Conservation (phyloP, 2,797 vertebrate genomes). For the Megaceryle alcyon region DNA sequence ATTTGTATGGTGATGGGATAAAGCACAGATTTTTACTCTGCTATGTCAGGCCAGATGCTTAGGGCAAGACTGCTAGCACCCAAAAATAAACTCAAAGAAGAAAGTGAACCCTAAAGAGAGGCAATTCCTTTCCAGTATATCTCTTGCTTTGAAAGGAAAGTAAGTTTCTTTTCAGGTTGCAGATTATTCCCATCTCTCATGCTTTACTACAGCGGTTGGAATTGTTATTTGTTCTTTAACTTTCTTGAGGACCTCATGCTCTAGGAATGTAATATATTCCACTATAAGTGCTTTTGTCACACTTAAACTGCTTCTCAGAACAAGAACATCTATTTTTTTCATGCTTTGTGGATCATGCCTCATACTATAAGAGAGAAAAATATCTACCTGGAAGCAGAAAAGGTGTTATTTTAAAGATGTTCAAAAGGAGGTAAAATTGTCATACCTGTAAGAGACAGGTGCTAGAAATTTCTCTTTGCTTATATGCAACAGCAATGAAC, state of each 20-base stretch:
- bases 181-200: not conserved
- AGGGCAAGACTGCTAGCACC: not conserved
- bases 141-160: not conserved
- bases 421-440: not conserved
- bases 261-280: not conserved
- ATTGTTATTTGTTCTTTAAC: not conserved
- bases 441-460: not conserved
- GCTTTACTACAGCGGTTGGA: not conserved
- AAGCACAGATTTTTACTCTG: not conserved
- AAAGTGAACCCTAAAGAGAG: not conserved
- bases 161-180: not conserved
- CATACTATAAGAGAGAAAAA: not conserved
- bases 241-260: not conserved
- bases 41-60: accelerated
- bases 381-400: not conserved
- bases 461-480: not conserved
- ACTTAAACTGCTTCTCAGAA: not conserved
- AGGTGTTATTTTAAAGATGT: not conserved
- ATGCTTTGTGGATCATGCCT: not conserved
- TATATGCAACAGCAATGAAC: not conserved
- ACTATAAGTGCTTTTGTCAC: not conserved
- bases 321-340: not conserved
- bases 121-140: not conserved
- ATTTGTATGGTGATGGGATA: not conserved
- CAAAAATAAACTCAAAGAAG: not conserved